Conservation (phyloP, 2,113 vertebrate genomes). For the Theropithecus gelada region DNA sequence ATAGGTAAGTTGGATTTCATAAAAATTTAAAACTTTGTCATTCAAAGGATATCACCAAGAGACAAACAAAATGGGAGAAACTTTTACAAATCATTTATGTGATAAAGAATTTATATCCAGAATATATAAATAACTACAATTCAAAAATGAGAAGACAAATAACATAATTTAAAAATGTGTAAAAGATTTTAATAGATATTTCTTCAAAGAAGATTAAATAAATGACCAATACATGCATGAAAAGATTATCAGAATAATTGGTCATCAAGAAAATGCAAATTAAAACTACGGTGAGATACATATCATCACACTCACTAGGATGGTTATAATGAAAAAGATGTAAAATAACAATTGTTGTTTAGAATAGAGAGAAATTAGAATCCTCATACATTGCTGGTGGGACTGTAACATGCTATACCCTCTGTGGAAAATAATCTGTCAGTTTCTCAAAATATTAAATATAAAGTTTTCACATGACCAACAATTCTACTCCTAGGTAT, state of each 20-base stretch:
- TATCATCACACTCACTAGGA: neutral
- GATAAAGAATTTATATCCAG: neutral
- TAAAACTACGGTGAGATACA: neutral
- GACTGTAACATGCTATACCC: neutral
- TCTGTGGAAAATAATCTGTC: neutral
- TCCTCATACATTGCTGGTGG: neutral
- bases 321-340: neutral
- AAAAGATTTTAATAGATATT: neutral
- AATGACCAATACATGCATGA: neutral
- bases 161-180: neutral
- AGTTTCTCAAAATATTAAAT: neutral
- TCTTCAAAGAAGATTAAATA: neutral
- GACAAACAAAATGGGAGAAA: neutral
- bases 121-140: neutral
- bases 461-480: neutral
- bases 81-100: neutral
- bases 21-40: neutral
- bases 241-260: neutral
- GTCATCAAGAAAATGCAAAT: neutral
- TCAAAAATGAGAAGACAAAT: neutral
- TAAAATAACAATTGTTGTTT: neutral
- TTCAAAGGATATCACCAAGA: neutral
- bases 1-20: neutral
- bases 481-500: neutral
- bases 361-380: neutral